phyloP scores from a whole-genome alignment of 2,113 vertebrate genomes.

The Monopterus albus region DNA sequence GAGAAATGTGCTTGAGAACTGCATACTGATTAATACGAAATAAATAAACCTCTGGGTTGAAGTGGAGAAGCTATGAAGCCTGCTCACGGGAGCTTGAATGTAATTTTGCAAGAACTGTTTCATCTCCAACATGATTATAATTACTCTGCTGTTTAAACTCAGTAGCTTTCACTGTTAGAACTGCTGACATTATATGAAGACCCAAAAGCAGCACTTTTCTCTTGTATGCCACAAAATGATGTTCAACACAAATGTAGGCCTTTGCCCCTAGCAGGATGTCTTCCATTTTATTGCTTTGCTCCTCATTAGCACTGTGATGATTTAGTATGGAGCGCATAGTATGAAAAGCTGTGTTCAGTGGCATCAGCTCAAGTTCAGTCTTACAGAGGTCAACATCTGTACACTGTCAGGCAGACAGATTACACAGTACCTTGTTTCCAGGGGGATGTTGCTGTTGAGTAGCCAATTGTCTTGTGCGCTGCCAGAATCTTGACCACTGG shows the following conservation, averaged over 20 bases:
- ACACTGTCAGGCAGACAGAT: conserved; percentile 4
- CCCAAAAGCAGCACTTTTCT: conserved; percentile 72
- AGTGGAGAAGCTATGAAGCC: conserved; percentile 44
- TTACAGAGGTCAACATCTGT: conserved; percentile 26
- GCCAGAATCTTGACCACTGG: conserved; percentile 85
- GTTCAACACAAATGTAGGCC: conserved; percentile 67
- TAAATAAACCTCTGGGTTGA: conserved; percentile 63
- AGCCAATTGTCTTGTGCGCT: conserved; percentile 98
- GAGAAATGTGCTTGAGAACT: conserved; percentile 58
- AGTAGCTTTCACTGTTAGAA: conserved; percentile 37
- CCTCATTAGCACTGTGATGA: conserved; percentile 44
- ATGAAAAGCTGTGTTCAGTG: conserved; percentile 46
- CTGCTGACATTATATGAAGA: conserved; percentile 34
- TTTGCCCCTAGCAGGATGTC: conserved; percentile 50
- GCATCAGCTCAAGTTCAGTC: conserved; percentile 35
- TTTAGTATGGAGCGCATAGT: conserved; percentile 51
- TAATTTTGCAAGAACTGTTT: conserved; percentile 50
- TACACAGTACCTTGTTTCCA: conserved; percentile 93
- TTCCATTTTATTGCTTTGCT: conserved; percentile 50
- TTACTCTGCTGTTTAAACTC: conserved; percentile 65
- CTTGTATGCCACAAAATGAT: conserved; percentile 71
- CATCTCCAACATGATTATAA: conserved; percentile 65
- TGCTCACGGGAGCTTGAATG: conserved; percentile 50
- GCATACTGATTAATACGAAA: conserved; percentile 74
- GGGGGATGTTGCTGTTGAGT: conserved; percentile 98